Percentiles rank a stretch among this genome's conserved stretches.
These are phyloP conservation scores for Zaprionus obscuricornis DNA, from an alignment of 2,888 invertebrate genomes.

Conservation along the genomic window DNA sequence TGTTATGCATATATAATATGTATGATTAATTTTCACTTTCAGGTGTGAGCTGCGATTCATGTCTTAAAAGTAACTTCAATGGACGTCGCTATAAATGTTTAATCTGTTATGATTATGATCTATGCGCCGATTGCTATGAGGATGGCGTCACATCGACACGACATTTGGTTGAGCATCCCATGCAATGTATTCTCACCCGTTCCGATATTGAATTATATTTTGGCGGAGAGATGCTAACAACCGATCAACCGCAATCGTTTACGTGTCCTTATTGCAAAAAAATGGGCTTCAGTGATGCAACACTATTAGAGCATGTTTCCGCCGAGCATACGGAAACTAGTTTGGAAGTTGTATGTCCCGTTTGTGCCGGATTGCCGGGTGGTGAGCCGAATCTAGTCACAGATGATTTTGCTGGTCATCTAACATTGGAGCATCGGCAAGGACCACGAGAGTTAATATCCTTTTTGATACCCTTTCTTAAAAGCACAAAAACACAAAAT, in stretches of 20 bases:
- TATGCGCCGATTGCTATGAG: conserved; percentile 98
- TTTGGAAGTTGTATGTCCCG: conserved; percentile 98
- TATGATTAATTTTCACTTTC: conserved; percentile 34
- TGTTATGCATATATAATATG: not conserved
- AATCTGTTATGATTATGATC: conserved; percentile 99
- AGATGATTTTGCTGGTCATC: conserved; percentile 98
- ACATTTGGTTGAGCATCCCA: conserved; percentile 98
- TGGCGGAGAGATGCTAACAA: conserved; percentile 95
- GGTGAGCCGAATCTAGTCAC: conserved; percentile 99
- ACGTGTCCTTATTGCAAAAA: conserved; percentile 99
- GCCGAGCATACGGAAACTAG: conserved; percentile 96
- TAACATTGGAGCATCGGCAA: conserved; percentile 96
- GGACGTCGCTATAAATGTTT: conserved; percentile 99
- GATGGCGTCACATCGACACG: conserved; percentile 94
- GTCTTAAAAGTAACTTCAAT: conserved; percentile 98
- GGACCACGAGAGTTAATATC: conserved; percentile 96
- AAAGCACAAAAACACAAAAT: conserved; percentile 10
- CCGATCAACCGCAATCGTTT: conserved; percentile 97
- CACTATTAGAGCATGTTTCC: conserved; percentile 95
- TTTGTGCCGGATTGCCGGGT: conserved; percentile 97
- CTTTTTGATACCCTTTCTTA: conserved; percentile 90
- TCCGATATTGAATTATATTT: conserved; percentile 98
- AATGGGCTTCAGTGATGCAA: conserved; percentile 97
- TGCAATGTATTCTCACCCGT: conserved; percentile 99
- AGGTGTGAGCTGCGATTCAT: conserved; percentile 99